A percentile compares a stretch with the other conserved stretches of the same genome.
These are phyloP conservation scores for Tringa solitaria DNA, from an alignment of 2,113 vertebrate genomes.

Conservation along the genomic window DNA sequence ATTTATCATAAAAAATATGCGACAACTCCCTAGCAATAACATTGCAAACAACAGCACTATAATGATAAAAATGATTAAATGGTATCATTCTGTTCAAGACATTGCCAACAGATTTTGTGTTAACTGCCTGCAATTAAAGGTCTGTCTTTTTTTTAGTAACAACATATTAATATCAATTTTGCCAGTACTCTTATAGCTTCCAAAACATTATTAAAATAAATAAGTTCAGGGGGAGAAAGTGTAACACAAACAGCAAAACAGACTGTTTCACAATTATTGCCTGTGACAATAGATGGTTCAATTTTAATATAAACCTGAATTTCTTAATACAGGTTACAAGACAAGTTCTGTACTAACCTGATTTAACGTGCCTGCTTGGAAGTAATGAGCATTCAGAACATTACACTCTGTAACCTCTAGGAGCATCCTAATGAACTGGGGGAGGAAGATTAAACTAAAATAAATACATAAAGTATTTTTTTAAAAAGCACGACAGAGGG, in stretches of 20 bases:
- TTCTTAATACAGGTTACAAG: not conserved
- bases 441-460: not conserved
- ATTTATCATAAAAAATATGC: slow-evolving; percentile 3
- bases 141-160: slow-evolving; percentile 10
- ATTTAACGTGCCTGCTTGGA: not conserved
- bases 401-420: not conserved
- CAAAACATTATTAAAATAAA: slow-evolving; percentile 49
- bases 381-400: not conserved
- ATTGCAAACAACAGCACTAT: not conserved
- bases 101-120: slow-evolving; percentile 24
- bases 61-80: slow-evolving; percentile 56
- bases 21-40: not conserved
- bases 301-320: not conserved
- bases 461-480: not conserved
- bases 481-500: not conserved
- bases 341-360: not conserved
- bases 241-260: not conserved
- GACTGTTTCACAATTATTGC: not conserved
- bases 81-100: slow-evolving; percentile 12
- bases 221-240: not conserved
- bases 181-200: slow-evolving; percentile 8
- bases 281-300: not conserved
- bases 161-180: not conserved
- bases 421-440: not conserved
- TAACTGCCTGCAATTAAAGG: slow-evolving; percentile 53